Percentiles rank a stretch among this genome's conserved stretches.
Conservation (phyloP, 2,888 invertebrate genomes). For the Helicoverpa assulta region DNA sequence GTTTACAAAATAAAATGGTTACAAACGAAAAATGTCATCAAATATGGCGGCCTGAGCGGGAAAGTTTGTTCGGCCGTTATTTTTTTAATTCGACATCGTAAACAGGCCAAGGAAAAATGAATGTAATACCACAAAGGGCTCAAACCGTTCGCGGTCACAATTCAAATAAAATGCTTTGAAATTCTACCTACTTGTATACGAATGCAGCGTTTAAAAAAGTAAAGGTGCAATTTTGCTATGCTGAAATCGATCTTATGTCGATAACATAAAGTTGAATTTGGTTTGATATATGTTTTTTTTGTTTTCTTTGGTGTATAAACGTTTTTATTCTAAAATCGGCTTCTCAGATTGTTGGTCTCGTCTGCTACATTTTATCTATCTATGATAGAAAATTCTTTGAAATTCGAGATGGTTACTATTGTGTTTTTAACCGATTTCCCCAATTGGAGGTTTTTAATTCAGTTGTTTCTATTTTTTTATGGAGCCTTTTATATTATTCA, state of each 20-base stretch:
- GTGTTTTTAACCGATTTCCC: too few relatives aligned
- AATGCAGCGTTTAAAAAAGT: slow-evolving; percentile 44
- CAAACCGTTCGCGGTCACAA: slow-evolving; percentile 43
- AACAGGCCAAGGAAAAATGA: slow-evolving; percentile 53
- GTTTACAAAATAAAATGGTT: slow-evolving; percentile 13
- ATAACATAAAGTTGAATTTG: slow-evolving; percentile 25
- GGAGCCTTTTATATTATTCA: too few relatives aligned
- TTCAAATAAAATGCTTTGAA: slow-evolving; percentile 61
- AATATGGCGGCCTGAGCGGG: slow-evolving; percentile 36
- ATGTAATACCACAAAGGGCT: slow-evolving; percentile 62
- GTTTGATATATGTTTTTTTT: slow-evolving; percentile 2
- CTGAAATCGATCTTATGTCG: slow-evolving; percentile 9
- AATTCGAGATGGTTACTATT: too few relatives aligned
- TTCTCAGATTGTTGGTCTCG: slow-evolving; percentile 27
- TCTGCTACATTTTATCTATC: slow-evolving; percentile 19
- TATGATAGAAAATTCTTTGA: too few relatives aligned
- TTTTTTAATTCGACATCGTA: slow-evolving; percentile 58
- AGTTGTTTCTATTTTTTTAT: too few relatives aligned
- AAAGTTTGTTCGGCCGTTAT: slow-evolving; percentile 32
- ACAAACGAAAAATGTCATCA: slow-evolving; percentile 4
- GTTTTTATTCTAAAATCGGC: slow-evolving; percentile 33
- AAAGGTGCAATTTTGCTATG: slow-evolving; percentile 26
- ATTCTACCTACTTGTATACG: slow-evolving; percentile 39
- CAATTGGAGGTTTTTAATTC: too few relatives aligned
- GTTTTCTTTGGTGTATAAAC: slow-evolving; percentile 39